A percentile compares a stretch with the other conserved stretches of the same genome.
These are phyloP conservation scores for Hydrotaea diabolus DNA, from an alignment of 2,888 invertebrate species.

Conservation along the genomic window DNA sequence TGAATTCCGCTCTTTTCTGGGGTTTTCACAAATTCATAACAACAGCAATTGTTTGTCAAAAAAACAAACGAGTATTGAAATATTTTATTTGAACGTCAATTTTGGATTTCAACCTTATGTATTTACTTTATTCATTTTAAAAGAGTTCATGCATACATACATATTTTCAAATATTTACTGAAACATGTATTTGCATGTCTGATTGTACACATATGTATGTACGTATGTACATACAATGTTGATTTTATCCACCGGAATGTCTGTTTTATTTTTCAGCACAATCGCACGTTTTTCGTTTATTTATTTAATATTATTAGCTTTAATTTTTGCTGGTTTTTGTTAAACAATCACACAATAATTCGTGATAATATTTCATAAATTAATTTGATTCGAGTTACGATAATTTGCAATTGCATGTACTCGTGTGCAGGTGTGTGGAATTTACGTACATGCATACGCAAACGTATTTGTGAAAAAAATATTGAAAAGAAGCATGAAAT, in stretches of 20 bases:
- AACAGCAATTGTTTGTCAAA: not conserved
- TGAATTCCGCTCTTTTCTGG: no score
- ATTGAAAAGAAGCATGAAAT: not conserved
- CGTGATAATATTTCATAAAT: constrained; percentile 43
- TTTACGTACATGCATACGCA: not conserved
- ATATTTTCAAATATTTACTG: not conserved
- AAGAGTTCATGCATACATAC: not conserved
- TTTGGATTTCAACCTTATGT: not conserved
- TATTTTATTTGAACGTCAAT: not conserved
- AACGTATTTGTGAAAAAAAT: constrained; percentile 22
- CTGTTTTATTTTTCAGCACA: constrained; percentile 3
- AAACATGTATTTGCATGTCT: not conserved
- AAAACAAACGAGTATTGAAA: not conserved
- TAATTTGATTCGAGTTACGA: constrained; percentile 39
- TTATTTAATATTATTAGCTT: constrained; percentile 21
- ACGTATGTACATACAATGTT: no score
- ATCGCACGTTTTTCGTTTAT: constrained; percentile 27
- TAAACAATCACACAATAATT: constrained; percentile 36
- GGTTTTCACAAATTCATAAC: not conserved
- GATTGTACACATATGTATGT: not conserved
- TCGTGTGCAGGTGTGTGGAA: not conserved
- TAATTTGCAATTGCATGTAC: constrained; percentile 40
- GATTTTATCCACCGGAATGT: not conserved
- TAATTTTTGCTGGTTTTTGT: constrained; percentile 6
- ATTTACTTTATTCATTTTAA: not conserved